Evolutionary conservation across 2,888 invertebrate genomes (phyloP), one percentile per base, ranked within the genome.

Genomic region (Gibbula magus): DNA sequence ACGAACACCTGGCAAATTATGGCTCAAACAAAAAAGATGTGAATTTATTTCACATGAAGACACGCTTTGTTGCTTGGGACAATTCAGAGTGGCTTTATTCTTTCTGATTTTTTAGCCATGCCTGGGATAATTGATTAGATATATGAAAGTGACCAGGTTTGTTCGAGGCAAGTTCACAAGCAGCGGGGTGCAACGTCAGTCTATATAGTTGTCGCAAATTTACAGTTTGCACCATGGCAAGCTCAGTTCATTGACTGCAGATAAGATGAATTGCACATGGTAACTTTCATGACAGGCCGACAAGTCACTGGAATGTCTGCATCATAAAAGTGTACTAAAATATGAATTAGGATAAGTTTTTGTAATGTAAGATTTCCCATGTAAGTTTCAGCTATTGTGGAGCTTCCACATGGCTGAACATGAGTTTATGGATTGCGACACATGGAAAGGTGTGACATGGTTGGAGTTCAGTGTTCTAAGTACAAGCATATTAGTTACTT

Each of bases 281-380:
- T 29, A 61, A 61, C 61, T 61, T 61, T 61, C 61, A 25, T 61
- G 61, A 61, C 25, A 61, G 61, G 29, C 7, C 29, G 61, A 61
- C 61, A 61, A 61, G 61, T 29, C 16, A 29, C 29, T 29, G 16
- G 61, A 29, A 61, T 61, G 61, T 61, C 29, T 16, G 29, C 61
- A 61, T 25, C 61, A 61, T 61, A 61, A 61, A 61, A 61, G 29
- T 61, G 61, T 61, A 61, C 61, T 61, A 61, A 61, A 61, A 61
- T 61, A 22, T 61, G 61, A 29, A 61, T 61, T 25, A 61, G 29
- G 29, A 61, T 61, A 29, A 61, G 25, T 61, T 61, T 61, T 61
- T 61, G 29, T 25, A 29, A 29, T 25, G 25, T 61, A 2, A 29
- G 61, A 22, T 29, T 61, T 61, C 10, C 61, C 61, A 61, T 61